phyloP scores from a whole-genome alignment of 2,888 invertebrate species.

The Coecobrya sp. region DNA sequence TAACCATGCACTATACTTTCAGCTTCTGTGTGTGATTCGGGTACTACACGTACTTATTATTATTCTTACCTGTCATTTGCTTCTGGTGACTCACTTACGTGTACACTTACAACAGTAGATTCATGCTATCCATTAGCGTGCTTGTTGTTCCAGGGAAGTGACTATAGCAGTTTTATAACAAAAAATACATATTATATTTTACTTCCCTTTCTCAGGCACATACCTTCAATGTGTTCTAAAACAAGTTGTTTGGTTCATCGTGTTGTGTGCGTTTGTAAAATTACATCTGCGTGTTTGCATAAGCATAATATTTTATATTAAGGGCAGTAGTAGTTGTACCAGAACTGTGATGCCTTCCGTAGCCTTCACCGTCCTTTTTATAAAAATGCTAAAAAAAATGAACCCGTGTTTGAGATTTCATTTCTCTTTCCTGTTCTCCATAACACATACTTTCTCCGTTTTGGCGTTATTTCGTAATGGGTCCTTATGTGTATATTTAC shows the following conservation, averaged over 20 bases:
- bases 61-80: not conserved
- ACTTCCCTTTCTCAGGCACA: not conserved
- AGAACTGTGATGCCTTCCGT: not conserved
- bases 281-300: slow-evolving; percentile 19
- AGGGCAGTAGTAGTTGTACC: not conserved
- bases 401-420: slow-evolving; percentile 31
- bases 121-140: not conserved
- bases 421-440: not conserved
- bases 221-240: not conserved
- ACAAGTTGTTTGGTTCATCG: not conserved
- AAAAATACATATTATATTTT: not conserved
- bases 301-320: slow-evolving; percentile 17
- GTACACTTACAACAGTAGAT: not conserved
- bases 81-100: not conserved
- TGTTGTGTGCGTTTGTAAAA: not conserved
- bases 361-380: not conserved
- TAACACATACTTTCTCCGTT: not conserved
- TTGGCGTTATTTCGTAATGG: not conserved
- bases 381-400: not conserved
- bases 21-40: not conserved
- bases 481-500: not conserved
- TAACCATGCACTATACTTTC: not conserved
- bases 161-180: not conserved
- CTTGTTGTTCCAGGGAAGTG: not conserved
- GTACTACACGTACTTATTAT: not conserved